Evolutionary conservation across 2,888 invertebrate genomes (phyloP).

Genomic region (Phymatocera aterrima): DNA sequence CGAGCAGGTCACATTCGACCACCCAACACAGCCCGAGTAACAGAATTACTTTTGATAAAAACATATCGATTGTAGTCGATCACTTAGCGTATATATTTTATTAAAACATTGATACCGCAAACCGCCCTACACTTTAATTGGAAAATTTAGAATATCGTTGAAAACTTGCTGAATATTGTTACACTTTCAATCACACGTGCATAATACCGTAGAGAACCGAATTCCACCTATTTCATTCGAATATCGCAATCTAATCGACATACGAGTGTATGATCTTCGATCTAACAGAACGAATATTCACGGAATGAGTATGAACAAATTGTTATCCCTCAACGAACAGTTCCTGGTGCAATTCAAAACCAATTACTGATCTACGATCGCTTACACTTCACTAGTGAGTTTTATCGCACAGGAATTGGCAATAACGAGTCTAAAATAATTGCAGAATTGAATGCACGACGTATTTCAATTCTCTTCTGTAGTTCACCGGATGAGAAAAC

Average conservation of each 20-base stretch:
- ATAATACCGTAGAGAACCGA: background rate
- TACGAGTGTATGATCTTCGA: too few relatives aligned
- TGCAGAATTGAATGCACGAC: too few relatives aligned
- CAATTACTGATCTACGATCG: background rate
- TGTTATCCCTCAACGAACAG: too few relatives aligned
- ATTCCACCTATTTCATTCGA: background rate
- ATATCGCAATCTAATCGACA: background rate
- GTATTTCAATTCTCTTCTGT: too few relatives aligned
- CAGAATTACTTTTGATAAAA: constrained; percentile 58
- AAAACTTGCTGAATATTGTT: constrained; percentile 46
- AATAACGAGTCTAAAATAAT: too few relatives aligned
- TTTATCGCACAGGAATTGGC: too few relatives aligned
- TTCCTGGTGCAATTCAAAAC: too few relatives aligned
- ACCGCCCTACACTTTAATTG: background rate
- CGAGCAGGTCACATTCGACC: constrained; percentile 66
- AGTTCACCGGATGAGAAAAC: background rate
- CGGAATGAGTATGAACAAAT: too few relatives aligned
- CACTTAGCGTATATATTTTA: background rate
- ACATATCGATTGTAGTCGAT: constrained; percentile 56
- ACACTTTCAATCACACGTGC: constrained; percentile 8
- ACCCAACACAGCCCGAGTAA: constrained; percentile 58
- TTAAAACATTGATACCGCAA: background rate
- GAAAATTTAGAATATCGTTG: background rate
- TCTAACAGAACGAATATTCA: too few relatives aligned
- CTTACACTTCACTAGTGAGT: background rate